Base-by-base conservation (phyloP, 2,113 vertebrate species). In the Rhadina sibilatrix region DNA sequence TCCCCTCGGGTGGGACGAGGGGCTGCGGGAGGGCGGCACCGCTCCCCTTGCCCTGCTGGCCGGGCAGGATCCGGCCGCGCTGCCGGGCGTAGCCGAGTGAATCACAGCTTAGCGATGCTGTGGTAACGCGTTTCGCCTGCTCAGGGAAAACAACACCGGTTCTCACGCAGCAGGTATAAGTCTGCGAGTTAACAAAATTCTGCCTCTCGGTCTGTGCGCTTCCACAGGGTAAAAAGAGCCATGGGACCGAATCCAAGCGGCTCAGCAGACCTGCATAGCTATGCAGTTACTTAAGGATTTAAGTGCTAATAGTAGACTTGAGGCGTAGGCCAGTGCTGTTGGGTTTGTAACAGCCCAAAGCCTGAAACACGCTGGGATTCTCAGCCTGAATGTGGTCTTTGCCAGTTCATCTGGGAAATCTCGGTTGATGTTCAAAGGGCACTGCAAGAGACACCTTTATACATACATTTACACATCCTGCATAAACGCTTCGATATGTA, bases 281-380 rank as follows among this genome's bases (percentile, higher is more conserved):
- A 46, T 93, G 92, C 40, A 30, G 47, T 93, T 89, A 85, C 61
- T 89, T 63, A 46, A 84, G 85, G 66, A 28, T 46, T 72, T 76
- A 31, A 71, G 46, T 21, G 40, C 82, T 85, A 79, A 76, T 64
- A 72, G 95, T 27, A 49, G 78, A 40, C 23, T 3, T 3, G 31
- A 83, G 83, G 5, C 0, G 1, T 44, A 18, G 49, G 27, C 33
- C 31, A 15, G 2, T 17, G 53, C 53, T 40, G 9, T 27, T 28
- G 1, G 1, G 14, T 76, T 66, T 53, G 16, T 64, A 54, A 20
- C 12, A 65, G 54, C 57, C 38, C 24, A 23, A 31, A 61, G 60
- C 35, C 35, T 75, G 56, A 60, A 74, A 52, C 15, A 8, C 0
- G 0, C 52, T 35, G 82, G 22, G 50, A 9, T 89, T 81, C 16